A percentile compares a stretch with the other conserved stretches of the same genome.
Evolutionary conservation across 2,797 vertebrate species (phyloP).

Genomic region (Picus viridis): DNA sequence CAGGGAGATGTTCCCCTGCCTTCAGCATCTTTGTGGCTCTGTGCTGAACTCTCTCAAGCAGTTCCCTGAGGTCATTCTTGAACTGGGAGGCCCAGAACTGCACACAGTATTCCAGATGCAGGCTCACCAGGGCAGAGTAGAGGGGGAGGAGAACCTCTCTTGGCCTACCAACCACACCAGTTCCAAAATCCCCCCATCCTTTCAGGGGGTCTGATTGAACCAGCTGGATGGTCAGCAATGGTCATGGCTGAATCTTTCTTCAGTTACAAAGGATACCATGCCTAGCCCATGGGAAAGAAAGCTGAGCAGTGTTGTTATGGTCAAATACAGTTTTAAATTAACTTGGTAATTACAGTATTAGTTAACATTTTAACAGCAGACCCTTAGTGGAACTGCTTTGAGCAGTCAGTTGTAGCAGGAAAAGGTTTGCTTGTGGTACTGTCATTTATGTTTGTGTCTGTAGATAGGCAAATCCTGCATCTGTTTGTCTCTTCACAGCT

Average conservation of each 20-base stretch:
- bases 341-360: background rate
- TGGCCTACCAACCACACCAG: too few species aligned
- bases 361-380: background rate
- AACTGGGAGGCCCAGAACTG: too few species aligned
- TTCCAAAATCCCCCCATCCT: background rate
- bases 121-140: too few species aligned
- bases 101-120: too few species aligned
- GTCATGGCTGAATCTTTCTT: background rate
- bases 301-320: background rate
- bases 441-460: accelerated
- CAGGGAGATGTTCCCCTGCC: too few species aligned
- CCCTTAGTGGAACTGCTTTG: background rate
- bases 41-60: too few species aligned
- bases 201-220: background rate
- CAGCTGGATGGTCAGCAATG: background rate
- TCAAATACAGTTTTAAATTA: background rate
- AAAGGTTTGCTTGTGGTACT: background rate
- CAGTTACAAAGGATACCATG: background rate
- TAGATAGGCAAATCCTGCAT: background rate
- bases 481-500: background rate
- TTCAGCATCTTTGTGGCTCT: too few species aligned
- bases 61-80: too few species aligned
- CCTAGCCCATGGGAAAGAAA: background rate
- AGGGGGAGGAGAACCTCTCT: too few species aligned
- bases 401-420: accelerated